Percentiles rank a stretch among this genome's conserved stretches.
Evolutionary conservation across 1,140 invertebrate species (phyloP).

Genomic region (Teleogryllus occipitalis): DNA sequence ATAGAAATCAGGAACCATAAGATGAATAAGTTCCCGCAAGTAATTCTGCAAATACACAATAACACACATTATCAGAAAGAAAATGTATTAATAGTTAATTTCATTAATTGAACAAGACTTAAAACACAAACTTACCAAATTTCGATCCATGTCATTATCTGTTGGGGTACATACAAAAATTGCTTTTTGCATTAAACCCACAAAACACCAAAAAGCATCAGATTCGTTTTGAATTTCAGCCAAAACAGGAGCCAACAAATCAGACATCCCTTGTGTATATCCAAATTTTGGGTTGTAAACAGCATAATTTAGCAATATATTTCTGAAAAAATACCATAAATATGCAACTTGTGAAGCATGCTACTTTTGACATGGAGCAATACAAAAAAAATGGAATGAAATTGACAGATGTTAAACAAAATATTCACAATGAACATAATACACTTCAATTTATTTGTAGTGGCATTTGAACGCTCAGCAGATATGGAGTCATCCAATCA

Average conservation of each 20-base stretch:
- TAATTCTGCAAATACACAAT: constrained; percentile 47
- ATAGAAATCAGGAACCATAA: constrained; percentile 84
- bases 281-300: constrained; percentile 77
- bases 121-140: constrained; percentile 50
- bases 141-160: constrained; percentile 88
- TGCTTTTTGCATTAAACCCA: constrained; percentile 81
- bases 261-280: constrained; percentile 88
- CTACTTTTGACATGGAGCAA: too few relatives aligned
- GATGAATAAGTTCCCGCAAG: constrained; percentile 72
- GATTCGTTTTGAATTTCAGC: constrained; percentile 81
- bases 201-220: constrained; percentile 91
- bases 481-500: too few relatives aligned
- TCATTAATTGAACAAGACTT: neutral
- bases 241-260: constrained; percentile 77
- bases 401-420: too few relatives aligned
- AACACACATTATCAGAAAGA: constrained; percentile 3
- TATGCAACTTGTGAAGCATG: too few relatives aligned
- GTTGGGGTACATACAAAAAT: constrained; percentile 88
- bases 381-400: too few relatives aligned
- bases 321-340: constrained; percentile 39
- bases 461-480: too few relatives aligned
- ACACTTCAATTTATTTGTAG: too few relatives aligned
- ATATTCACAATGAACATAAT: too few relatives aligned
- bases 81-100: neutral
- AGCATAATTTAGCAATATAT: constrained; percentile 86